phyloP scores from a whole-genome alignment of 1,140 invertebrate genomes.

The Drosophila punjabiensis region DNA sequence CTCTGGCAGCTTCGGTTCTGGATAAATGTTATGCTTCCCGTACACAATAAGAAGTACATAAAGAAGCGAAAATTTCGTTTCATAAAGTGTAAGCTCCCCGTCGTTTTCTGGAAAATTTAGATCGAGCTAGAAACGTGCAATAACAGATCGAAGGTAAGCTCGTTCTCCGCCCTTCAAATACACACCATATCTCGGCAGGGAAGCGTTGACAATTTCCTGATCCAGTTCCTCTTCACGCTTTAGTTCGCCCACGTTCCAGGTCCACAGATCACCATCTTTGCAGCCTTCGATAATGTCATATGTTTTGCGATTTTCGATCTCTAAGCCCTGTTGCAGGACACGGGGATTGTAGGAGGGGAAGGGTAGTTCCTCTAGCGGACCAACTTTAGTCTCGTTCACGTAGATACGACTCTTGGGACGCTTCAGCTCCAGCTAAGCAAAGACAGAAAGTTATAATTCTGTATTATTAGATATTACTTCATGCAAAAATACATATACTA shows the following conservation, averaged over 20 bases:
- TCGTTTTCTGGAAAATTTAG: constrained; percentile 59
- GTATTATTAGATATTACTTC: background rate
- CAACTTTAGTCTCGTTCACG: constrained; percentile 73
- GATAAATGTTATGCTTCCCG: constrained; percentile 66
- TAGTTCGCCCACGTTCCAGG: constrained; percentile 75
- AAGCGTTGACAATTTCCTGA: constrained; percentile 59
- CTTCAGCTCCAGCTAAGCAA: constrained; percentile 68
- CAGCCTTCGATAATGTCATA: constrained; percentile 75
- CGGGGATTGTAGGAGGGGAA: constrained; percentile 76
- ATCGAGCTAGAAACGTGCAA: constrained; percentile 21
- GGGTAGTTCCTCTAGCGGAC: constrained; percentile 67
- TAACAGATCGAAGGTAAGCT: background rate
- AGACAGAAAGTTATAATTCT: background rate
- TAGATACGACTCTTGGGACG: constrained; percentile 81
- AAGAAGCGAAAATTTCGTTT: too few relatives aligned
- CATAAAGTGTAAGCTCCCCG: constrained; percentile 66
- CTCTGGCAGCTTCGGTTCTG: constrained; percentile 45
- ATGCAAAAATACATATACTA: too few relatives aligned
- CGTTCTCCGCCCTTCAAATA: background rate
- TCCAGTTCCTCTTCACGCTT: constrained; percentile 68
- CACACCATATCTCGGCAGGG: constrained; percentile 71
- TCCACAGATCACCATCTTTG: constrained; percentile 71
- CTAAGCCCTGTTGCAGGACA: constrained; percentile 67
- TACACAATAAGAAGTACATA: constrained; percentile 81
- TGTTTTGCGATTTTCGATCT: constrained; percentile 63